phyloP scores from a whole-genome alignment of 92 coral and sea anemone genomes.

The Porites cylindrica region DNA sequence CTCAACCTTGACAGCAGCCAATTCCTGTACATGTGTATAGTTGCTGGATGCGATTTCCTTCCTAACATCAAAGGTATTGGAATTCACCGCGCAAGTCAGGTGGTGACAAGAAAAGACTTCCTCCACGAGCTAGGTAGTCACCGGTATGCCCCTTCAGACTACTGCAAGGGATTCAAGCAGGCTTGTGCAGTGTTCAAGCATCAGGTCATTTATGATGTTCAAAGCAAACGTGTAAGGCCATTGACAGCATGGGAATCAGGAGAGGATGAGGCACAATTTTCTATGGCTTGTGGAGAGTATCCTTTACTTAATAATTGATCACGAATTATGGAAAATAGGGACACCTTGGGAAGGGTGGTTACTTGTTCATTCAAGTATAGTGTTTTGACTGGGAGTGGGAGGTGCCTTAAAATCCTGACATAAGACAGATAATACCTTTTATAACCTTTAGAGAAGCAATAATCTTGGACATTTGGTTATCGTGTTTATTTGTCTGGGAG shows the following conservation, averaged over 20 bases:
- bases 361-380: background rate
- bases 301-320: slow-evolving; percentile 6
- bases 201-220: slow-evolving; percentile 2
- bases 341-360: background rate
- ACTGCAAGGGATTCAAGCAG: slow-evolving; percentile 17
- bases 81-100: background rate
- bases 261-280: slow-evolving; percentile 8
- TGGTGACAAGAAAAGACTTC: slow-evolving; percentile 6
- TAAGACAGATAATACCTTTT: background rate
- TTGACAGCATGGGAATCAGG: slow-evolving; percentile 11
- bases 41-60: slow-evolving; percentile 7
- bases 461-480: background rate
- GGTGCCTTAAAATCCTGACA: background rate
- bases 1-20: slow-evolving; percentile 11
- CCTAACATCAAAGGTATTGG: slow-evolving; percentile 6
- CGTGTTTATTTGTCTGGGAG: background rate
- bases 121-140: slow-evolving; percentile 6
- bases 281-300: slow-evolving; percentile 10
- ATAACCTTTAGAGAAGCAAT: slow-evolving; percentile 14
- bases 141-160: slow-evolving; percentile 12
- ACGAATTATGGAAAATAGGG: background rate
- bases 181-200: slow-evolving; percentile 1
- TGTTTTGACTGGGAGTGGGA: background rate
- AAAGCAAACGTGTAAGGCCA: slow-evolving; percentile 2
- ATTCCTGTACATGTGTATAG: slow-evolving; percentile 5